A percentile compares a stretch with the other conserved stretches of the same genome.
These are phyloP conservation scores for Frieseomelitta varia DNA, from an alignment of 1,140 invertebrate genomes.

Conservation along the genomic window DNA sequence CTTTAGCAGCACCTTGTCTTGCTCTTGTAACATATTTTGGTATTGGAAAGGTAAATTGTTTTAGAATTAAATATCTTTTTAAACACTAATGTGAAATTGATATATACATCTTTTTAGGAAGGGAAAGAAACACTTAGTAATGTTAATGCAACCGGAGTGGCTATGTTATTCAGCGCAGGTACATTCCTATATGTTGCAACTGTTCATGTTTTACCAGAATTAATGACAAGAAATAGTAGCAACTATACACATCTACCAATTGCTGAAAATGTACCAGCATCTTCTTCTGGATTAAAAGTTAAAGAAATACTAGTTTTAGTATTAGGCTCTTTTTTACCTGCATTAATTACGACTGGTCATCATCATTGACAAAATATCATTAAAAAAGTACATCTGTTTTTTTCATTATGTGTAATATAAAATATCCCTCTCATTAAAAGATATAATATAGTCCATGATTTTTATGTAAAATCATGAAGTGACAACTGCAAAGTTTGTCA, in stretches of 20 bases:
- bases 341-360: conserved; percentile 94
- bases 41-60: conserved; percentile 91
- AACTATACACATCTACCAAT: conserved; percentile 81
- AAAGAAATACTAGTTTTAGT: conserved; percentile 93
- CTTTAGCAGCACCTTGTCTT: conserved; percentile 93
- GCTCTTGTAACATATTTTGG: conserved; percentile 97
- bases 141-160: conserved; percentile 96
- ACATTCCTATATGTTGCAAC: conserved; percentile 99
- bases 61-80: conserved; percentile 44
- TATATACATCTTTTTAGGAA: conserved; percentile 79
- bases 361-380: conserved; percentile 87
- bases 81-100: conserved; percentile 29
- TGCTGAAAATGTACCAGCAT: conserved; percentile 81
- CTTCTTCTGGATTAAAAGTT: conserved; percentile 85
- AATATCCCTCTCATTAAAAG: conserved; percentile 21
- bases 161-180: conserved; percentile 99
- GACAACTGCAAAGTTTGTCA: not conserved
- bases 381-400: conserved; percentile 9
- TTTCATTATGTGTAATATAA: conserved; percentile 31
- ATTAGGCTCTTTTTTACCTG: conserved; percentile 91
- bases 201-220: conserved; percentile 98
- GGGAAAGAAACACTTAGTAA: conserved; percentile 89
- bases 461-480: conserved; percentile 8
- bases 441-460: conserved; percentile 31
- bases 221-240: conserved; percentile 85